Evolutionary conservation across 2,888 invertebrate genomes (phyloP).

Genomic region (Punctoribates punctum): DNA sequence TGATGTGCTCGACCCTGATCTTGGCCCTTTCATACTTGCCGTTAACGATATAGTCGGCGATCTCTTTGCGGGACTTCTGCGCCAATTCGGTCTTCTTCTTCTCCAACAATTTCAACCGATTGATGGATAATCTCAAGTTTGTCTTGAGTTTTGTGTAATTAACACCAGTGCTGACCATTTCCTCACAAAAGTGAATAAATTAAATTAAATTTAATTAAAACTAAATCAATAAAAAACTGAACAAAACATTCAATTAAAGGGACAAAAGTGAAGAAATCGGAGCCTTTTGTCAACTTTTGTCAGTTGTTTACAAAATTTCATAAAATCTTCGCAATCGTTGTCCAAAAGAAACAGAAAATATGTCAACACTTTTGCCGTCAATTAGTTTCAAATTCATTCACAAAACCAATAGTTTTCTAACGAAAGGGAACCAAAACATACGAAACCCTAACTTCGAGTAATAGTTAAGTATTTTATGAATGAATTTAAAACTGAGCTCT

Average conservation of each 20-base stretch:
- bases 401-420: not conserved
- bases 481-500: not conserved
- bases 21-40: constrained; percentile 66
- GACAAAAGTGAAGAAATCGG: not conserved
- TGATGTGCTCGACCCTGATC: constrained; percentile 97
- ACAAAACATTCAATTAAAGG: not conserved
- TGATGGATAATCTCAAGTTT: constrained; percentile 84
- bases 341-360: not conserved
- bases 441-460: not conserved
- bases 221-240: not conserved
- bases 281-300: too few relatives aligned
- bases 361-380: not conserved
- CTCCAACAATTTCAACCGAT: constrained; percentile 86
- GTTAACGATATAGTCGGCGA: constrained; percentile 81
- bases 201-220: too few relatives aligned
- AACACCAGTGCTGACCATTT: constrained; percentile 55
- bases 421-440: not conserved
- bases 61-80: constrained; percentile 92
- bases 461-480: not conserved
- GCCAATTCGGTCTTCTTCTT: constrained; percentile 97
- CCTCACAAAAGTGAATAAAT: too few relatives aligned
- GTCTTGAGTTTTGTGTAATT: constrained; percentile 96
- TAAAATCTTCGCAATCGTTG: not conserved
- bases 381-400: too few relatives aligned
- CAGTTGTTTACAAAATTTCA: too few relatives aligned